phyloP scores from a whole-genome alignment of 2,797 vertebrate species.

The Melanotaenia maccullochi region DNA sequence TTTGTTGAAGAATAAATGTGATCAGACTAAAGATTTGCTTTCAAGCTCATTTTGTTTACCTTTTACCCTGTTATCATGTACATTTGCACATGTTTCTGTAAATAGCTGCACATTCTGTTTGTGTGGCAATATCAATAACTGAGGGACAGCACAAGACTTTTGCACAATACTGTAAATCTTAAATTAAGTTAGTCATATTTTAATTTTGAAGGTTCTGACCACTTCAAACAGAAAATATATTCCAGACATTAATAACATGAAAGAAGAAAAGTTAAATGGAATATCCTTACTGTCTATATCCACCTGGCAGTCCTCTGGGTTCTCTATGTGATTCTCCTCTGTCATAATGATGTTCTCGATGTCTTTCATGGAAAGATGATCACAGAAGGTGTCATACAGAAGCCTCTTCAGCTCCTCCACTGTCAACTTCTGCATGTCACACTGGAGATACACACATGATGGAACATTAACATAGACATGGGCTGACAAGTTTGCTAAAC shows the following conservation, averaged over 20 bases:
- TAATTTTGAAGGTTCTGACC: not conserved
- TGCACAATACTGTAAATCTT: not conserved
- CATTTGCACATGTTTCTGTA: not conserved
- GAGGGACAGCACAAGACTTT: not conserved
- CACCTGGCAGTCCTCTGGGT: conserved; percentile 91
- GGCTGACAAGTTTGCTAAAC: not conserved
- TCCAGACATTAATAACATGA: not conserved
- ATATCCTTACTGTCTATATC: conserved; percentile 95
- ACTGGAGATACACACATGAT: conserved; percentile 77
- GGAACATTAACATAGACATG: conserved; percentile 19
- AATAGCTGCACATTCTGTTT: not conserved
- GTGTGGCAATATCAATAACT: not conserved
- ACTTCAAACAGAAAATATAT: not conserved
- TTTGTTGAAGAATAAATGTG: not conserved
- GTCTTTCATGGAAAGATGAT: conserved; percentile 99
- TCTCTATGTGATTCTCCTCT: conserved; percentile 96
- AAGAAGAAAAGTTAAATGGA: not conserved
- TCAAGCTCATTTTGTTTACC: not conserved
- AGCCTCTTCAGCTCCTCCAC: conserved; percentile 97
- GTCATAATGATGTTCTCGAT: conserved; percentile 99
- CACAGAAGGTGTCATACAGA: conserved; percentile 97
- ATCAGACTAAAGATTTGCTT: not conserved
- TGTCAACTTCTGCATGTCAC: conserved; percentile 98
- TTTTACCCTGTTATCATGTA: not conserved
- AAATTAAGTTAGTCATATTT: not conserved